Conservation (phyloP, 2,888 invertebrate genomes). For the Metellina segmentata region DNA sequence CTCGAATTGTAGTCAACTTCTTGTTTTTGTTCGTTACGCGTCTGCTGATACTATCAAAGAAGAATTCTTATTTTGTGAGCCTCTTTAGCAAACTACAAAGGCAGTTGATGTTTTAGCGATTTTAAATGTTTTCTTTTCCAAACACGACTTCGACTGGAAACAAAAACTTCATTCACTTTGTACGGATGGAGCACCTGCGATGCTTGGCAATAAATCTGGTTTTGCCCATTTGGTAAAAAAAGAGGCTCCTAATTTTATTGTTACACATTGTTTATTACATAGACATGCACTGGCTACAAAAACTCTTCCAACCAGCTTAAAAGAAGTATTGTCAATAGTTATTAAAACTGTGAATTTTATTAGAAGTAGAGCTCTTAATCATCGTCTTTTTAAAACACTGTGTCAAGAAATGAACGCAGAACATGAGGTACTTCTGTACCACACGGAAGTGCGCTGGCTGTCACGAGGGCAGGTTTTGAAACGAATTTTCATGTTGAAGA, state of each 20-base stretch:
- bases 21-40: constrained; percentile 70
- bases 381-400: constrained; percentile 64
- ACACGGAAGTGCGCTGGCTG: constrained; percentile 56
- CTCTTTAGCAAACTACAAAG: constrained; percentile 66
- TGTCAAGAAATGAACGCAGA: constrained; percentile 61
- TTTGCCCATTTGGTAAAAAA: no score
- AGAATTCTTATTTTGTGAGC: constrained; percentile 71
- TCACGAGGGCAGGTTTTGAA: constrained; percentile 68
- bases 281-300: constrained; percentile 65
- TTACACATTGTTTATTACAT: constrained; percentile 19
- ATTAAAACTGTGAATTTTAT: constrained; percentile 60
- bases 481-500: constrained; percentile 65
- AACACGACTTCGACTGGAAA: no score
- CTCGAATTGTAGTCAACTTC: constrained; percentile 62
- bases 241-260: no score
- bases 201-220: no score
- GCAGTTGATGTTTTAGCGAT: constrained; percentile 12
- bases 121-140: not conserved
- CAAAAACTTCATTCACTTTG: no score
- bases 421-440: constrained; percentile 58
- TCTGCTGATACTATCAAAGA: constrained; percentile 66
- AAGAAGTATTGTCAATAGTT: constrained; percentile 60
- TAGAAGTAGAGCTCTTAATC: constrained; percentile 63
- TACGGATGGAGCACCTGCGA: no score
- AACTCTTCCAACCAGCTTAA: constrained; percentile 65